These are phyloP conservation scores for Thripadectes ignobilis DNA, from an alignment of 2,797 vertebrate genomes.

Conservation along the genomic window DNA sequence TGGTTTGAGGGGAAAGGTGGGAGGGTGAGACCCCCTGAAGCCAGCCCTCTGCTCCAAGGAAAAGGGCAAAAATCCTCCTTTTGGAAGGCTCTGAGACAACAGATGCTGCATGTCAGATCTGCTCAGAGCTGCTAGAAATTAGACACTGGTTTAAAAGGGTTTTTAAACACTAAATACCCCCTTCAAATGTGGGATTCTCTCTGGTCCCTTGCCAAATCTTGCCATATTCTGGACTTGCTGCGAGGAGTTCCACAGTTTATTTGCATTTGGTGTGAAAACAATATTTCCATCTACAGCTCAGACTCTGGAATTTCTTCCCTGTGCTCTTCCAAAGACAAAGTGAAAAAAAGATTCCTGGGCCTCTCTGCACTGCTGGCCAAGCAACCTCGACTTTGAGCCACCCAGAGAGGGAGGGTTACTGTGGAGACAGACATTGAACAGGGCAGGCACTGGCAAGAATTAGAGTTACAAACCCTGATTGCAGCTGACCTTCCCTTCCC, in stretches of 20 bases:
- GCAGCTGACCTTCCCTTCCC: neutral
- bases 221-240: neutral
- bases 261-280: neutral
- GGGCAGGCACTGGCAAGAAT: neutral
- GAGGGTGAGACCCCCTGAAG: neutral
- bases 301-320: neutral
- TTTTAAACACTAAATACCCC: neutral
- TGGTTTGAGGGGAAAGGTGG: neutral
- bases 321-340: neutral
- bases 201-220: neutral
- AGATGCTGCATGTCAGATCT: neutral
- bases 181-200: neutral
- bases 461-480: neutral
- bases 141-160: neutral
- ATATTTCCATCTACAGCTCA: neutral
- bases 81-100: neutral
- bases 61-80: neutral
- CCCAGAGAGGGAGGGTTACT: neutral
- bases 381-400: neutral
- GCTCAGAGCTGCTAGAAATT: neutral
- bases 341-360: neutral
- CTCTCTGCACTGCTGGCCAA: neutral
- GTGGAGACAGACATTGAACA: neutral
- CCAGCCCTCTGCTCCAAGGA: neutral
- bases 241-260: neutral